Conservation (phyloP, 2,113 vertebrate species). For the Cephalopholis sonnerati region DNA sequence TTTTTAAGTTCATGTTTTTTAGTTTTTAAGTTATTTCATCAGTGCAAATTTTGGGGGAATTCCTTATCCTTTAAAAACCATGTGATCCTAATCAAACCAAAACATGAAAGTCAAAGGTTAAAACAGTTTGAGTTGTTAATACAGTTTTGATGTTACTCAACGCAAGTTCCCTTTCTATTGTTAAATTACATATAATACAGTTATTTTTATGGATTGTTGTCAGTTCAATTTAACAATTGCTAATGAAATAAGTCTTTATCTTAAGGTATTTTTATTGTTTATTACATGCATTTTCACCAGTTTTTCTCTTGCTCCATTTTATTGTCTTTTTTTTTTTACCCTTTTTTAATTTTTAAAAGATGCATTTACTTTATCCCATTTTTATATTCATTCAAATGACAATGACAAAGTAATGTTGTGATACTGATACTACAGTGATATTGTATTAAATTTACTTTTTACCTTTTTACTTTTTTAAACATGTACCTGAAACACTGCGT, state of each 20-base stretch:
- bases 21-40: no score
- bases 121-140: not conserved
- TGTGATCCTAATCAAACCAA: not conserved
- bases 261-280: not conserved
- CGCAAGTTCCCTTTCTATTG: not conserved
- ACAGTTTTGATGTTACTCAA: not conserved
- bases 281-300: not conserved
- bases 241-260: not conserved
- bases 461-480: not conserved
- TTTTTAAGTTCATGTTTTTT: not conserved
- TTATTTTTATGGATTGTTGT: not conserved
- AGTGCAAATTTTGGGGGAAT: not conserved
- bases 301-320: not conserved
- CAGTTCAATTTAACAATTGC: not conserved
- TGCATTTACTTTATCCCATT: not conserved
- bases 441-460: not conserved
- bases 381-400: not conserved
- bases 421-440: not conserved
- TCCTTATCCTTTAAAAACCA: not conserved
- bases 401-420: not conserved
- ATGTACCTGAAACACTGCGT: not conserved
- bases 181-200: not conserved
- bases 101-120: not conserved
- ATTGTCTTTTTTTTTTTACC: no score
- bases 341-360: not conserved